Conservation (phyloP, 2,888 invertebrate species). For the Acanthoscelides obtectus region DNA sequence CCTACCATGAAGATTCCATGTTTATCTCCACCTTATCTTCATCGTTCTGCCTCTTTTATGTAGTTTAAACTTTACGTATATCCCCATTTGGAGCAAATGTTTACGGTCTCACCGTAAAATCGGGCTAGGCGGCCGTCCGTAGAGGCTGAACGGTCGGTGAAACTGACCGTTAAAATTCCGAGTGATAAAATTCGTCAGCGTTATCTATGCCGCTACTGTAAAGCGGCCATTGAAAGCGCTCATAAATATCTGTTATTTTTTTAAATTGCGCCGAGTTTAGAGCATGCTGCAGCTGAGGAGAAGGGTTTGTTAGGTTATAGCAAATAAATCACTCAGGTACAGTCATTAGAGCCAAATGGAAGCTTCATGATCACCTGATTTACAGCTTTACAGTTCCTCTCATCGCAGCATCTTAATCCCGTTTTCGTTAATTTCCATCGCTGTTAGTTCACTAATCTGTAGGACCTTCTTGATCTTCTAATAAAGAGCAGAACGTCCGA, state of each 20-base stretch:
- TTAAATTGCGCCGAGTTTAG: neutral
- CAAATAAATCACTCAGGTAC: no score
- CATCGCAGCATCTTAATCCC: no score
- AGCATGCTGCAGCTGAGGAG: no score
- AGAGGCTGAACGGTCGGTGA: neutral
- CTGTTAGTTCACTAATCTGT: no score
- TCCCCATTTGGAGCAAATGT: conserved; percentile 21
- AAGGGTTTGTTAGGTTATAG: no score
- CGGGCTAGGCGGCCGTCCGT: conserved; percentile 3
- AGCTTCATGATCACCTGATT: no score
- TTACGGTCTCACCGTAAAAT: conserved; percentile 27
- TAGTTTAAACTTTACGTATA: neutral
- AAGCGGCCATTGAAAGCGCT: conserved; percentile 17
- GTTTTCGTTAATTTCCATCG: no score
- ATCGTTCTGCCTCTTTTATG: neutral
- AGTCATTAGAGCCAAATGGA: no score
- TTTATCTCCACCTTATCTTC: neutral
- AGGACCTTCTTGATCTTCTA: no score
- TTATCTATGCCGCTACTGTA: conserved; percentile 26
- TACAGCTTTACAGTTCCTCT: no score
- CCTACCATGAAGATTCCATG: neutral
- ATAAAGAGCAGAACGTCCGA: no score
- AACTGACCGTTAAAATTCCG: conserved; percentile 37
- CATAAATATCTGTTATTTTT: conserved; percentile 20
- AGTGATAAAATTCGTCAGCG: conserved; percentile 34